These are phyloP conservation scores for Danio rerio DNA, from an alignment of 2,113 vertebrate species.

Conservation along the genomic window DNA sequence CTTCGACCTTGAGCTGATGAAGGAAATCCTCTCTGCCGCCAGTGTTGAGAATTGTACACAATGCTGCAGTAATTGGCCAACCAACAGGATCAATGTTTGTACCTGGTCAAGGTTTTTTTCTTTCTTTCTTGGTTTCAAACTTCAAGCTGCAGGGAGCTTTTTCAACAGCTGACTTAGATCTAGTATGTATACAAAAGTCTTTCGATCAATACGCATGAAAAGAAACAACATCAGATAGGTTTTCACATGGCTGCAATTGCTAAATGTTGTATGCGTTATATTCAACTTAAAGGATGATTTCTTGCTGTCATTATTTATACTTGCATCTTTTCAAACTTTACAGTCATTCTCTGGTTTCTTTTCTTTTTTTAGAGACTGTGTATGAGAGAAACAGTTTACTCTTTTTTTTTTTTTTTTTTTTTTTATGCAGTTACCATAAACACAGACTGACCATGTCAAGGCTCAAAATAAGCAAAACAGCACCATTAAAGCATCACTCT, in stretches of 20 bases:
- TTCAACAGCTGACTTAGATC: background rate
- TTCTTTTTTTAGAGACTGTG: too few relatives aligned
- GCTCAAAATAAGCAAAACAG: too few relatives aligned
- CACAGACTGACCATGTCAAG: too few relatives aligned
- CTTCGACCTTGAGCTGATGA: conserved; percentile 14
- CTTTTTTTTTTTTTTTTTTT: too few relatives aligned
- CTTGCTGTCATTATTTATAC: too few relatives aligned
- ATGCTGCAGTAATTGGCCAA: conserved; percentile 29
- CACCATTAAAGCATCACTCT: too few relatives aligned
- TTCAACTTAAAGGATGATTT: background rate
- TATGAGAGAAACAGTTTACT: too few relatives aligned
- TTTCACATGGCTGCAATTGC: background rate
- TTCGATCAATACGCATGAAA: background rate
- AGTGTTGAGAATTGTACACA: conserved; percentile 21
- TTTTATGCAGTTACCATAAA: too few relatives aligned
- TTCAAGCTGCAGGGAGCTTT: background rate
- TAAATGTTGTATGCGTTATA: background rate
- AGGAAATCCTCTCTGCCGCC: conserved; percentile 28
- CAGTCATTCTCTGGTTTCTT: too few relatives aligned
- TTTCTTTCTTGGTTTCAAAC: background rate
- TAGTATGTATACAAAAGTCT: background rate
- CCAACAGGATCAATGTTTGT: conserved; percentile 14
- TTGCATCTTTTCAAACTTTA: too few relatives aligned
- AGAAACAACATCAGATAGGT: background rate
- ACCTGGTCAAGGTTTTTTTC: conserved; percentile 16